These are phyloP conservation scores for Drosophila mettleri DNA, from an alignment of 2,888 invertebrate genomes.

Conservation along the genomic window DNA sequence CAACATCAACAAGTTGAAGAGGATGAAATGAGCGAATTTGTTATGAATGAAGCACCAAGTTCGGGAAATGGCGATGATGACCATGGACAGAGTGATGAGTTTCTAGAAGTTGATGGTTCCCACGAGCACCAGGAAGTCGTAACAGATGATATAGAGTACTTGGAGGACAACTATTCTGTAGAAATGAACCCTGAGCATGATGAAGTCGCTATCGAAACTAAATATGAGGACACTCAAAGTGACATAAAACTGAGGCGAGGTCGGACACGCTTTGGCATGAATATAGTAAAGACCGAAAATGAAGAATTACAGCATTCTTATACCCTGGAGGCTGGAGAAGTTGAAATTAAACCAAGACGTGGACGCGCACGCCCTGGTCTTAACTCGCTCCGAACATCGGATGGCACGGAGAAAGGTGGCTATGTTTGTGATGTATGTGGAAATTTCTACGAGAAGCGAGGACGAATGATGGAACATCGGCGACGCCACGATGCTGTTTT, in stretches of 20 bases:
- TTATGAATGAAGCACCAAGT: conserved; percentile 46
- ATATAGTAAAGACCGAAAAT: conserved; percentile 21
- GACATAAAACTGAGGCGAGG: conserved; percentile 47
- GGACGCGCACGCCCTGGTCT: conserved; percentile 46
- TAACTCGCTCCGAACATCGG: conserved; percentile 62
- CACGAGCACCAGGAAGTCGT: conserved; percentile 58
- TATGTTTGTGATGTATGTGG: conserved; percentile 83
- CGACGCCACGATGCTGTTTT: conserved; percentile 77
- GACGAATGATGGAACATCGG: conserved; percentile 83
- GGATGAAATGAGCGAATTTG: conserved; percentile 55
- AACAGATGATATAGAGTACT: conserved; percentile 70
- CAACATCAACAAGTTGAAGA: conserved; percentile 52
- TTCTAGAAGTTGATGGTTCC: conserved; percentile 54
- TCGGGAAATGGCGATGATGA: conserved; percentile 31
- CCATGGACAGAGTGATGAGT: conserved; percentile 48
- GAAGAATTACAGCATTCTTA: conserved; percentile 31
- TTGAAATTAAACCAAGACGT: conserved; percentile 46
- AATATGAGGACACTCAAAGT: conserved; percentile 27
- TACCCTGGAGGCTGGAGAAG: not conserved
- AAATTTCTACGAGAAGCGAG: conserved; percentile 81
- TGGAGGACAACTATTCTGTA: conserved; percentile 67
- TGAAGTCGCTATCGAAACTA: conserved; percentile 49
- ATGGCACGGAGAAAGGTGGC: conserved; percentile 65
- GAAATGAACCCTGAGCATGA: conserved; percentile 58
- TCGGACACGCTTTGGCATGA: conserved; percentile 37